Percentiles rank a stretch among this genome's conserved stretches.
Evolutionary conservation across 35 echinoderm and acorn worm species (phyloP).

Genomic region (Apostichopus parvimensis): DNA sequence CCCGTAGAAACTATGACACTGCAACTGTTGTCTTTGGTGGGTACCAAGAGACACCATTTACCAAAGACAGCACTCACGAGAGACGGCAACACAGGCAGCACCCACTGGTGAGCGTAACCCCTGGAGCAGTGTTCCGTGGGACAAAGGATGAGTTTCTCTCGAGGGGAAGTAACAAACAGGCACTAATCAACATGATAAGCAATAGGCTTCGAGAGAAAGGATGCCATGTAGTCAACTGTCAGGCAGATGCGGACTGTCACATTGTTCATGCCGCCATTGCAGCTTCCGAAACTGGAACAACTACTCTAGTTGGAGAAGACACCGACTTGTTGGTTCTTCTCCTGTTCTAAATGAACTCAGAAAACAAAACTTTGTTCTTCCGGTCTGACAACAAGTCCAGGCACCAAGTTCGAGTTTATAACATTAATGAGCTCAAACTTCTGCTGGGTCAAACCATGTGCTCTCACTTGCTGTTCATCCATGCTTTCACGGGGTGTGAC

Average conservation of each 20-base stretch:
- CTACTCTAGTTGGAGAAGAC: slow-evolving; percentile 55
- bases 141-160: slow-evolving; percentile 9
- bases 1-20: not conserved
- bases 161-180: slow-evolving; percentile 60
- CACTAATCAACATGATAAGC: slow-evolving; percentile 46
- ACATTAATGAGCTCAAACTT: not conserved
- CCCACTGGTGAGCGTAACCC: too few relatives aligned
- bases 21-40: slow-evolving; percentile 19
- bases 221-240: not conserved
- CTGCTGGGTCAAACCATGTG: not conserved
- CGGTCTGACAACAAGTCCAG: slow-evolving; percentile 31
- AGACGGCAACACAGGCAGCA: too few relatives aligned
- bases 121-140: too few relatives aligned
- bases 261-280: slow-evolving; percentile 51
- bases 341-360: slow-evolving; percentile 10
- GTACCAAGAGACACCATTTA: slow-evolving; percentile 1
- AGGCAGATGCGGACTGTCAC: slow-evolving; percentile 25
- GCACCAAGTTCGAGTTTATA: not conserved
- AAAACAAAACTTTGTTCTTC: slow-evolving; percentile 23
- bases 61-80: not conserved
- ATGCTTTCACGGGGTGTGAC: slow-evolving; percentile 73
- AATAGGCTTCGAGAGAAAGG: slow-evolving; percentile 30
- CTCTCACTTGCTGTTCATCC: slow-evolving; percentile 41
- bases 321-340: slow-evolving; percentile 55
- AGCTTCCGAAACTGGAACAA: not conserved